Percentiles rank a stretch among this genome's conserved stretches.
phyloP scores from a whole-genome alignment of 1,140 invertebrate genomes.

The Ceratina calcarata region DNA sequence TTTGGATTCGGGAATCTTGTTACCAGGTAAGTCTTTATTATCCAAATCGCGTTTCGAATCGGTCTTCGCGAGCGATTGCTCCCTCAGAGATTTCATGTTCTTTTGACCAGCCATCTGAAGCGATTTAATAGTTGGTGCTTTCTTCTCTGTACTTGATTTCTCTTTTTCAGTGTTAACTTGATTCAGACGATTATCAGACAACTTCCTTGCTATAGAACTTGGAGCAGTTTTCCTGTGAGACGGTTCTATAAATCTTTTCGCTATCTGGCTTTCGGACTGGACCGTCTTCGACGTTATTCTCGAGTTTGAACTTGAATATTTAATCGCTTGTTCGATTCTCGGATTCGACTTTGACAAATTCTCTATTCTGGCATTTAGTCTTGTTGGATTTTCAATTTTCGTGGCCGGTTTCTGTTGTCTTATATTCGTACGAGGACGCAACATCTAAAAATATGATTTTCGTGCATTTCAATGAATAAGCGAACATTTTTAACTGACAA shows the following conservation, averaged over 20 bases:
- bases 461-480: no score
- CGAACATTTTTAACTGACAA: neutral
- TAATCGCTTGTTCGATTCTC: neutral
- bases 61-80: neutral
- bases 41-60: neutral
- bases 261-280: neutral
- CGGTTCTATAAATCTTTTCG: neutral
- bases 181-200: conserved; percentile 9
- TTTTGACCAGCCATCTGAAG: neutral
- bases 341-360: neutral
- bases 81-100: conserved; percentile 4
- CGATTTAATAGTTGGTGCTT: neutral
- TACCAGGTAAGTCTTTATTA: neutral
- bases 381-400: neutral
- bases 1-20: neutral
- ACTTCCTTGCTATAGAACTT: neutral
- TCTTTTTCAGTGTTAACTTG: neutral
- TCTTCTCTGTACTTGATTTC: neutral
- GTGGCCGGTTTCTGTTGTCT: neutral
- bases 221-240: neutral
- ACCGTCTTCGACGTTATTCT: neutral
- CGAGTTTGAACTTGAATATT: neutral
- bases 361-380: neutral
- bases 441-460: conserved; percentile 13
- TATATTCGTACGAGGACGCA: neutral